Evolutionary conservation across 2,797 vertebrate genomes (phyloP).

Genomic region (Sebastolobus altivelis): DNA sequence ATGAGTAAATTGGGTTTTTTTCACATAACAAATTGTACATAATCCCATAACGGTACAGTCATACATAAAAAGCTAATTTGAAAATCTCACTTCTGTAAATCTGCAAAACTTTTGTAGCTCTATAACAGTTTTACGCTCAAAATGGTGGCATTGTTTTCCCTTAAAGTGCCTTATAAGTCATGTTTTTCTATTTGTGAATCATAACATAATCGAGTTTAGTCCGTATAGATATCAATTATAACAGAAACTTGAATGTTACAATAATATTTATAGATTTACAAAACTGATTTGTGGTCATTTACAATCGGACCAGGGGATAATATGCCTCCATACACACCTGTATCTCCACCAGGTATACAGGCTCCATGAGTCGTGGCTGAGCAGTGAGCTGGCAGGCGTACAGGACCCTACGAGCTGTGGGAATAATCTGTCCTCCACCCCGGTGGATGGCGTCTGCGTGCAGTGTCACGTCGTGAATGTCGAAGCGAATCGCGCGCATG

Average conservation of each 20-base stretch:
- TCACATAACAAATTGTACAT: background rate
- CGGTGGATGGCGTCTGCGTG: slow-evolving; percentile 96
- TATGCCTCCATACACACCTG: slow-evolving; percentile 82
- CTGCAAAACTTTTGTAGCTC: background rate
- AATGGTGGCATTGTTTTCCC: background rate
- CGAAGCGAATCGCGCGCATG: slow-evolving; percentile 91
- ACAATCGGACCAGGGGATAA: background rate
- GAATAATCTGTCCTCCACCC: slow-evolving; percentile 96
- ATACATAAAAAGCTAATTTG: background rate
- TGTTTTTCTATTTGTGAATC: background rate
- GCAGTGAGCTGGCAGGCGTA: slow-evolving; percentile 94
- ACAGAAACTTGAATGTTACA: background rate
- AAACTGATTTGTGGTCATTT: background rate
- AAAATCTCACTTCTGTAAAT: background rate
- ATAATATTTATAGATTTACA: background rate
- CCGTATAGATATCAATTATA: background rate
- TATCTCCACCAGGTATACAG: slow-evolving; percentile 97
- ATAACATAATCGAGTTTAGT: background rate
- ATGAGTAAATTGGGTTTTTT: background rate
- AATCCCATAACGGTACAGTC: background rate
- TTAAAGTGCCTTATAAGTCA: background rate
- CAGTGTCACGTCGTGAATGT: slow-evolving; percentile 95
- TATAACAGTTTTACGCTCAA: background rate
- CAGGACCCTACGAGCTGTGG: slow-evolving; percentile 92
- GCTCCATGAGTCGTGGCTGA: slow-evolving; percentile 94